phyloP scores from a whole-genome alignment of 37 sponge, comb jelly and placozoan genomes.

The Cladorhizidae sp. region DNA sequence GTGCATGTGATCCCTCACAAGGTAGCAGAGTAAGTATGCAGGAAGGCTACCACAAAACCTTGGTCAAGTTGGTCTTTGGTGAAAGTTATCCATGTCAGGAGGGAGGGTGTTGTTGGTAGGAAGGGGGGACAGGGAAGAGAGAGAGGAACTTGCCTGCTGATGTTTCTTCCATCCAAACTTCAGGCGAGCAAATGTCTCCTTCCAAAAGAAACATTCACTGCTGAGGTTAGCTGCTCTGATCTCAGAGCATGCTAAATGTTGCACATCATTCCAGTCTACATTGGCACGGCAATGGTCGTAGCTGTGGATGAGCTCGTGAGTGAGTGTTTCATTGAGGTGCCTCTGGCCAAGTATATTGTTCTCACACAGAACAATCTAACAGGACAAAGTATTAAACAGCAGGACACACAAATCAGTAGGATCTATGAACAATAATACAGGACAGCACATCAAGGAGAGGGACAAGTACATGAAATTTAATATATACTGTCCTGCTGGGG shows the following conservation, averaged over 20 bases:
- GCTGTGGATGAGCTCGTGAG: slow-evolving; percentile 93
- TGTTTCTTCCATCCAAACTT: slow-evolving; percentile 93
- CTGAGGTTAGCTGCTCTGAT: slow-evolving; percentile 91
- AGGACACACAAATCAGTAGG: no score
- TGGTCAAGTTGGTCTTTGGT: no score
- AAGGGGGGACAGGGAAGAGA: no score
- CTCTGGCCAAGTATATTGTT: slow-evolving; percentile 86
- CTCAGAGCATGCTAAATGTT: slow-evolving; percentile 93
- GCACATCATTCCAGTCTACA: slow-evolving; percentile 80
- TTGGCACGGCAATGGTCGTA: slow-evolving; percentile 84
- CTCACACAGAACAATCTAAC: slow-evolving; percentile 89
- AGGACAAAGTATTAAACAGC: not conserved
- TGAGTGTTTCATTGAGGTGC: slow-evolving; percentile 80
- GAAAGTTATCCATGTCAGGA: no score
- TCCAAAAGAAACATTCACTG: slow-evolving; percentile 94
- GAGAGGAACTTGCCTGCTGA: slow-evolving; percentile 65
- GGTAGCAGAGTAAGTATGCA: no score
- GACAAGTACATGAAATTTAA: no score
- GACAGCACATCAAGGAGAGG: no score
- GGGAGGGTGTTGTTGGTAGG: no score
- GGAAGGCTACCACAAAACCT: not conserved
- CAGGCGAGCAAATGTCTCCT: slow-evolving; percentile 84
- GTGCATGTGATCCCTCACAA: no score
- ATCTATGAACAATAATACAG: no score
- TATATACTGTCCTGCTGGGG: no score